These are phyloP conservation scores for Hypena proboscidalis DNA, from an alignment of 2,888 invertebrate species.

Conservation along the genomic window DNA sequence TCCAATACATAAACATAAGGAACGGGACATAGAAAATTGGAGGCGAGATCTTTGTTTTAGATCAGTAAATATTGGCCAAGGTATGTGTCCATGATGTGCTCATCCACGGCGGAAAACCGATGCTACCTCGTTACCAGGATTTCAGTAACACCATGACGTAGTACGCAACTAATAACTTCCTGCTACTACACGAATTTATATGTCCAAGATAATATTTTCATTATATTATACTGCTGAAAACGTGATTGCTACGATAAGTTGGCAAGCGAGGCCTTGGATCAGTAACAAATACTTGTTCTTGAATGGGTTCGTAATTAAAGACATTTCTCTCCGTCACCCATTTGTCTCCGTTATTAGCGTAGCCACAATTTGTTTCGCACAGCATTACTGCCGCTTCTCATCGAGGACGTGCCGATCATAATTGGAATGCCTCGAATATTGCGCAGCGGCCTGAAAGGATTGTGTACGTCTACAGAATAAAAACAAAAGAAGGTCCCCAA, in stretches of 20 bases:
- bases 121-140: conserved; percentile 20
- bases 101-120: conserved; percentile 19
- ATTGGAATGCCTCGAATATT: conserved; percentile 1
- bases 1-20: conserved; percentile 33
- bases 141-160: conserved; percentile 13
- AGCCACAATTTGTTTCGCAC: conserved; percentile 13
- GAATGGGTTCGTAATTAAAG: conserved; percentile 27
- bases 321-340: conserved; percentile 22
- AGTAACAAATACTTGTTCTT: conserved; percentile 26
- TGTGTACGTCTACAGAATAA: not conserved
- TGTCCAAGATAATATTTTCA: conserved; percentile 4
- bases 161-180: conserved; percentile 22
- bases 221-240: conserved; percentile 2
- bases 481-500: conserved; percentile 9
- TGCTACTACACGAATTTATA: conserved; percentile 2
- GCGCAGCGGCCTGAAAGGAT: not conserved
- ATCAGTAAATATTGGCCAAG: conserved; percentile 34
- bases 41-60: conserved; percentile 24
- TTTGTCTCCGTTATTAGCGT: conserved; percentile 32
- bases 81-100: conserved; percentile 18
- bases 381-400: conserved; percentile 9
- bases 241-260: too few species aligned
- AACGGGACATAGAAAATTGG: conserved; percentile 26
- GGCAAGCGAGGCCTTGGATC: not conserved
- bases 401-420: conserved; percentile 3